Conservation (phyloP, 2,113 vertebrate species). For the Phocoena sinus region DNA sequence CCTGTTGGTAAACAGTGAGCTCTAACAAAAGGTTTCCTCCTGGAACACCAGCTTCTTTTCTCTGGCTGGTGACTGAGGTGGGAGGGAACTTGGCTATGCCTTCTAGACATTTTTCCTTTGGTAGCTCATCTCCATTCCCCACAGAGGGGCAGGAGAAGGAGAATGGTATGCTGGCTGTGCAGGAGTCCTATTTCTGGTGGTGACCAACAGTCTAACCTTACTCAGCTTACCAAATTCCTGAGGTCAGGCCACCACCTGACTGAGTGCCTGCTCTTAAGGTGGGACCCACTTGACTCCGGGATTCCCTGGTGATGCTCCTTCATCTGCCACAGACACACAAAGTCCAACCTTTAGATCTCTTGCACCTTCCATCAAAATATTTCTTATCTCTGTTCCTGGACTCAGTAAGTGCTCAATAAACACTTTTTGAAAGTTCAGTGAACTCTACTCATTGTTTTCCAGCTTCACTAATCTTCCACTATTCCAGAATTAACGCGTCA, state of each 20-base stretch:
- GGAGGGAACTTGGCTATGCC: constrained; percentile 35
- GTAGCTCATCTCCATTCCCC: neutral
- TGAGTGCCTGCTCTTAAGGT: neutral
- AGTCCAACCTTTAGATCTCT: neutral
- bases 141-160: neutral
- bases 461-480: neutral
- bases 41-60: neutral
- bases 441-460: neutral
- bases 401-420: neutral
- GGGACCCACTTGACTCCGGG: neutral
- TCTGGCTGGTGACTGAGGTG: constrained; percentile 40
- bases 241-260: neutral
- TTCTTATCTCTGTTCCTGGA: neutral
- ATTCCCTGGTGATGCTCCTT: neutral
- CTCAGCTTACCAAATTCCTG: neutral
- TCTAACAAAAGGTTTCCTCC: constrained; percentile 56
- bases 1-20: constrained; percentile 52
- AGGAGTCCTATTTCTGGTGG: neutral
- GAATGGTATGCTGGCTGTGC: neutral
- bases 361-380: neutral
- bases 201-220: neutral
- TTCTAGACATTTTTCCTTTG: constrained; percentile 15
- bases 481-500: neutral
- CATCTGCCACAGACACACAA: neutral
- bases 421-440: neutral